Percentiles rank a stretch among this genome's conserved stretches.
Evolutionary conservation across 2,888 invertebrate genomes (phyloP).

Genomic region (Monochamus alternatus): DNA sequence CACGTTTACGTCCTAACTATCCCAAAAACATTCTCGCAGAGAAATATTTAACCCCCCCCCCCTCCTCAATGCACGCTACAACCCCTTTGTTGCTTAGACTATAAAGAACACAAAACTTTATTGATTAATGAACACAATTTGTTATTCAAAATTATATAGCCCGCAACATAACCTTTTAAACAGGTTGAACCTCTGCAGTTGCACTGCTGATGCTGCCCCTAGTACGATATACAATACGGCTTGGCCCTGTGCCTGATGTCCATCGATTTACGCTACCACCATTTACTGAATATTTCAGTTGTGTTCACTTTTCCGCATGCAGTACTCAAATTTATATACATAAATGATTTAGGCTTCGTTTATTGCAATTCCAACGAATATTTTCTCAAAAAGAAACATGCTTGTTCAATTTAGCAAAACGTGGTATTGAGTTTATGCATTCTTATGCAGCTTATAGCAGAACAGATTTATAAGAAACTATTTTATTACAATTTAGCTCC

Average conservation of each 20-base stretch:
- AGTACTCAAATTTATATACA: slow-evolving; percentile 3
- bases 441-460: too few species aligned
- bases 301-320: slow-evolving; percentile 34
- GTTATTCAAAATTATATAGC: too few species aligned
- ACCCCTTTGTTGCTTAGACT: too few species aligned
- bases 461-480: too few species aligned
- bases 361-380: background rate
- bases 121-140: too few species aligned
- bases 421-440: background rate
- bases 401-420: background rate
- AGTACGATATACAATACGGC: slow-evolving; percentile 12
- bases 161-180: background rate
- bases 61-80: too few species aligned
- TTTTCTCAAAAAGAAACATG: background rate
- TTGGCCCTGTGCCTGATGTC: slow-evolving; percentile 50
- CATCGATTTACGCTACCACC: slow-evolving; percentile 47
- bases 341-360: slow-evolving; percentile 1
- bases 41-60: too few species aligned
- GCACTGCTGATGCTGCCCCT: slow-evolving; percentile 21
- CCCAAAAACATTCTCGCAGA: too few species aligned
- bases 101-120: too few species aligned
- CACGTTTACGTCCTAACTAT: too few species aligned
- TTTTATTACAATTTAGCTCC: too few species aligned
- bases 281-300: slow-evolving; percentile 27
- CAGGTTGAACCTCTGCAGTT: slow-evolving; percentile 21